Conservation (phyloP, 2,888 invertebrate species). For the Noctuana brunneofusca region DNA sequence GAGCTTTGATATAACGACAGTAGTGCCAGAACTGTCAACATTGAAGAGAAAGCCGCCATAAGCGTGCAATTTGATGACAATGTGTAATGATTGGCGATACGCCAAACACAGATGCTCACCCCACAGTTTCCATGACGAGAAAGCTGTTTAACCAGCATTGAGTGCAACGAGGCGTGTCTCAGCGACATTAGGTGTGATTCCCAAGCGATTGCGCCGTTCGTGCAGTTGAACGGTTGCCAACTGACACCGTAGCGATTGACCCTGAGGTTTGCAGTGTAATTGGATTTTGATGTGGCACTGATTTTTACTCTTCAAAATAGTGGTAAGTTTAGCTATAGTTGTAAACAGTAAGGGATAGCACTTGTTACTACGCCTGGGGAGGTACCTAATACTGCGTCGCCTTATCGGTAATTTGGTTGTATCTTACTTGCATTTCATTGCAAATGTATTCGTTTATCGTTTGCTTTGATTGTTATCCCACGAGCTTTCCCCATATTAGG, state of each 20-base stretch:
- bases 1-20: neutral
- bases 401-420: too few species aligned
- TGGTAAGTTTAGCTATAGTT: neutral
- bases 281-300: conserved; percentile 11
- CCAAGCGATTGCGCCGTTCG: conserved; percentile 1
- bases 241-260: conserved; percentile 2
- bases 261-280: conserved; percentile 16
- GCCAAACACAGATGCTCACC: neutral
- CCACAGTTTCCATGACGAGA: conserved; percentile 1
- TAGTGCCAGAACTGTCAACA: neutral
- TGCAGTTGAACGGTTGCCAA: conserved; percentile 18
- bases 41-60: neutral
- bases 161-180: conserved; percentile 16
- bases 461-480: too few species aligned
- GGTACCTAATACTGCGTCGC: too few species aligned
- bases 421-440: too few species aligned
- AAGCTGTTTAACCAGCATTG: conserved; percentile 1
- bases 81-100: neutral
- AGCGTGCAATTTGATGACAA: conserved; percentile 1
- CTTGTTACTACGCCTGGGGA: too few species aligned
- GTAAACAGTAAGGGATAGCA: too few species aligned
- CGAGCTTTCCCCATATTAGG: neutral
- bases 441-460: too few species aligned
- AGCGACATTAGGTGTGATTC: conserved; percentile 16
- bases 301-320: neutral